phyloP scores from a whole-genome alignment of 1,140 invertebrate genomes.

The Stegodyphus mimosarum region DNA sequence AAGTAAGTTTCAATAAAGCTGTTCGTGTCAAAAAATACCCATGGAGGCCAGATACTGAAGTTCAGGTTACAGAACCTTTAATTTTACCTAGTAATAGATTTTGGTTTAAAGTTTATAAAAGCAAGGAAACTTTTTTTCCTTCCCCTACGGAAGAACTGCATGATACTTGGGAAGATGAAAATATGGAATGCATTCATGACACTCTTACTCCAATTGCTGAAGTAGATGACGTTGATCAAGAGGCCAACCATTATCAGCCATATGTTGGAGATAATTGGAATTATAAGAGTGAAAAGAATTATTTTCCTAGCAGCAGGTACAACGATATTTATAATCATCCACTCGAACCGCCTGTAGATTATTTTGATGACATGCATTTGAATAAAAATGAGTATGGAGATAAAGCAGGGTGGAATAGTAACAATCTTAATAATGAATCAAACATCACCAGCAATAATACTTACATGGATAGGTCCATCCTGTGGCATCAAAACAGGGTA shows the following conservation, averaged over 20 bases:
- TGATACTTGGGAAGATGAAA: slow-evolving; percentile 32
- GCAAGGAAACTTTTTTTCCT: background rate
- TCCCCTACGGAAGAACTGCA: background rate
- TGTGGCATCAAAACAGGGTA: no score
- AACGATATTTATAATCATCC: slow-evolving; percentile 1
- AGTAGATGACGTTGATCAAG: slow-evolving; percentile 35
- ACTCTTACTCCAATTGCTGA: slow-evolving; percentile 46
- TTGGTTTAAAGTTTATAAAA: slow-evolving; percentile 60
- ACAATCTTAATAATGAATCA: background rate
- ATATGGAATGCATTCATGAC: slow-evolving; percentile 17
- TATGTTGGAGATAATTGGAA: no score
- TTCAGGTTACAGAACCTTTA: slow-evolving; percentile 22
- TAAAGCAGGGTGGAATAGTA: background rate
- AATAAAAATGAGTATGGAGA: background rate
- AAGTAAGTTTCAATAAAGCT: slow-evolving; percentile 48
- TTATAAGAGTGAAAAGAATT: background rate
- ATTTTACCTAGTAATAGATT: slow-evolving; percentile 51
- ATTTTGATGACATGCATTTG: slow-evolving; percentile 26
- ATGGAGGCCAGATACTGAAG: slow-evolving; percentile 31
- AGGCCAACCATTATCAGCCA: background rate
- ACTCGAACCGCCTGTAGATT: slow-evolving; percentile 36
- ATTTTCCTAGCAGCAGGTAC: background rate
- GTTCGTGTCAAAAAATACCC: slow-evolving; percentile 48
- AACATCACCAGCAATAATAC: no score
- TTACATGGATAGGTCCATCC: no score